A percentile compares a stretch with the other conserved stretches of the same genome.
phyloP scores from a whole-genome alignment of 2,888 invertebrate genomes.

The Polydrusus tereticollis region DNA sequence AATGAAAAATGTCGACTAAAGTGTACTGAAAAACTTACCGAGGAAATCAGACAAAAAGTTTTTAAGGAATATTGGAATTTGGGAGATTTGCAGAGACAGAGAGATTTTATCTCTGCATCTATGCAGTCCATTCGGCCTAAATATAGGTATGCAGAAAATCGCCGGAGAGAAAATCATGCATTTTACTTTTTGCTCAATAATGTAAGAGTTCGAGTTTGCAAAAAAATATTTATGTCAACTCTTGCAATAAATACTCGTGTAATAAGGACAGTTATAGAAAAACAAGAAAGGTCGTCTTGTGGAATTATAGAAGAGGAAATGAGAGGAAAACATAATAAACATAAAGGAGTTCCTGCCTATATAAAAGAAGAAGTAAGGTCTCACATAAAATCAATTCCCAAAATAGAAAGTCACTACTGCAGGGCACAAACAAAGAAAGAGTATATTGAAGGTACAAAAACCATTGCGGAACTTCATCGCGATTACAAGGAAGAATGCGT shows the following conservation, averaged over 20 bases:
- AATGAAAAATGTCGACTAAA: slow-evolving; percentile 34
- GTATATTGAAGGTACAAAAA: background rate
- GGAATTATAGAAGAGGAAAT: background rate
- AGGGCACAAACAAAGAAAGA: background rate
- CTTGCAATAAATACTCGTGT: background rate
- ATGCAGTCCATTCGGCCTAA: slow-evolving; percentile 28
- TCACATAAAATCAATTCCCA: background rate
- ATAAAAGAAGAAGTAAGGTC: background rate
- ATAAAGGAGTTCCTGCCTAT: background rate
- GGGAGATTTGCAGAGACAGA: slow-evolving; percentile 31
- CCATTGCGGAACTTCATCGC: too few species aligned
- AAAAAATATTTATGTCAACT: slow-evolving; percentile 13
- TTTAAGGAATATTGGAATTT: slow-evolving; percentile 41
- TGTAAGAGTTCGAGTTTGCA: slow-evolving; percentile 11
- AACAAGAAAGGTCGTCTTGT: background rate
- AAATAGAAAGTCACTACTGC: background rate
- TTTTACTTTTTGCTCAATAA: slow-evolving; percentile 6
- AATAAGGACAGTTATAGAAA: slow-evolving; percentile 14
- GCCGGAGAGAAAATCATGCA: slow-evolving; percentile 1
- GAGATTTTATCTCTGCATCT: slow-evolving; percentile 30
- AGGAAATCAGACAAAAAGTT: slow-evolving; percentile 31
- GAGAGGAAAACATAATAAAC: slow-evolving; percentile 4
- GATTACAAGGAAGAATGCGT: background rate
- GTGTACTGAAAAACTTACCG: slow-evolving; percentile 33
- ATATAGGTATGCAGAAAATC: slow-evolving; percentile 9